These are phyloP conservation scores for Heliornis fulica DNA, from an alignment of 2,113 vertebrate species.

Conservation along the genomic window DNA sequence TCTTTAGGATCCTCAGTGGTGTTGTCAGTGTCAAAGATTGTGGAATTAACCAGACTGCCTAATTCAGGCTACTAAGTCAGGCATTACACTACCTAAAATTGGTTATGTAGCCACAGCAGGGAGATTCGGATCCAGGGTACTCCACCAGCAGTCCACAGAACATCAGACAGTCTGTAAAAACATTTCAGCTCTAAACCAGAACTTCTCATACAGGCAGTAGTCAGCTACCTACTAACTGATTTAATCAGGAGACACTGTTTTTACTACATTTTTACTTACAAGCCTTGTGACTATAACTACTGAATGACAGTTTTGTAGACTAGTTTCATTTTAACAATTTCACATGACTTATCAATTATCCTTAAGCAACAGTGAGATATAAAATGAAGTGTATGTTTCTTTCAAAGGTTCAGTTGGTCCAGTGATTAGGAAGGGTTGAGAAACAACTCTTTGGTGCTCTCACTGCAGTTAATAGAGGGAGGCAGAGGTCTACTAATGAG, in stretches of 20 bases:
- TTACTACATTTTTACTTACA: neutral
- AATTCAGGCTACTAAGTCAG: neutral
- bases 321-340: neutral
- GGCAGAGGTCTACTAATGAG: neutral
- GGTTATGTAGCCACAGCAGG: neutral
- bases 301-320: neutral
- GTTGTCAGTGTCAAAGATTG: neutral
- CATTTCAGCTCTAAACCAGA: neutral
- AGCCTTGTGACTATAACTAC: neutral
- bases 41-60: neutral
- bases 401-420: neutral
- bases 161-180: neutral
- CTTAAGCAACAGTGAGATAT: neutral
- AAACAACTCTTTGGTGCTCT: neutral
- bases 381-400: neutral
- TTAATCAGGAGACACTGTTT: neutral
- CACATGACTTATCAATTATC: neutral
- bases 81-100: neutral
- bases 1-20: neutral
- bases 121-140: neutral
- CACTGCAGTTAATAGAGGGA: neutral
- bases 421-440: neutral
- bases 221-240: neutral
- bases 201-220: neutral
- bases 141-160: neutral